Evolutionary conservation across 2,113 vertebrate genomes (phyloP).

Genomic region (Struthidea cinerea): DNA sequence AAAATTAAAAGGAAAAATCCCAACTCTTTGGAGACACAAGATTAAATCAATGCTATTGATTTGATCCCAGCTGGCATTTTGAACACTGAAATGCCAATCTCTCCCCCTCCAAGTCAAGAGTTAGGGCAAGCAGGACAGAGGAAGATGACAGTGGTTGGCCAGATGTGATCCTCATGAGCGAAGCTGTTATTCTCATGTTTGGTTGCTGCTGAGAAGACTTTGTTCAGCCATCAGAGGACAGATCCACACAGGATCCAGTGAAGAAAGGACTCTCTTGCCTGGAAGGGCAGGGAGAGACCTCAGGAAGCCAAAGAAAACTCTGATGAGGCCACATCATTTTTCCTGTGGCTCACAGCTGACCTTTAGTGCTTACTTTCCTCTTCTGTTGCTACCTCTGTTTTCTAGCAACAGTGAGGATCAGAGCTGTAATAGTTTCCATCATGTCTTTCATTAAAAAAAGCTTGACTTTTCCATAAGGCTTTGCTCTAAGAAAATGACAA

Average conservation of each 20-base stretch:
- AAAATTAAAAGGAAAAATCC: background rate
- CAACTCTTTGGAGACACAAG: background rate
- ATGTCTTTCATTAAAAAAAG: background rate
- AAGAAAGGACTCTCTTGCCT: background rate
- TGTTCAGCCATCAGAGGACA: background rate
- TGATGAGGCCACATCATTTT: background rate
- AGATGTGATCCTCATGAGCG: background rate
- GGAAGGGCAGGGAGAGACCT: background rate
- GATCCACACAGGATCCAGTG: background rate
- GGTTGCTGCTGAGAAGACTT: background rate
- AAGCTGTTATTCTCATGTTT: background rate
- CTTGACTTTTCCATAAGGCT: slow-evolving; percentile 47
- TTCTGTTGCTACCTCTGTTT: background rate
- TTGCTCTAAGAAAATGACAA: slow-evolving; percentile 46
- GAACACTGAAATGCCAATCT: background rate
- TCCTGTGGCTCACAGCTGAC: background rate
- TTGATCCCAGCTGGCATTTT: slow-evolving; percentile 23
- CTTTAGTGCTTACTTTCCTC: background rate
- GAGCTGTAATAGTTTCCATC: slow-evolving; percentile 35
- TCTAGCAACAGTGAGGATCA: slow-evolving; percentile 8
- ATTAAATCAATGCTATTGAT: slow-evolving; percentile 28
- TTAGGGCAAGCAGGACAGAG: background rate
- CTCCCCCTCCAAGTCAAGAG: background rate
- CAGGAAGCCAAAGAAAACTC: background rate
- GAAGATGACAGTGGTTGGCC: background rate